Conservation (phyloP, 2,888 invertebrate species). For the Papilio protenor region DNA sequence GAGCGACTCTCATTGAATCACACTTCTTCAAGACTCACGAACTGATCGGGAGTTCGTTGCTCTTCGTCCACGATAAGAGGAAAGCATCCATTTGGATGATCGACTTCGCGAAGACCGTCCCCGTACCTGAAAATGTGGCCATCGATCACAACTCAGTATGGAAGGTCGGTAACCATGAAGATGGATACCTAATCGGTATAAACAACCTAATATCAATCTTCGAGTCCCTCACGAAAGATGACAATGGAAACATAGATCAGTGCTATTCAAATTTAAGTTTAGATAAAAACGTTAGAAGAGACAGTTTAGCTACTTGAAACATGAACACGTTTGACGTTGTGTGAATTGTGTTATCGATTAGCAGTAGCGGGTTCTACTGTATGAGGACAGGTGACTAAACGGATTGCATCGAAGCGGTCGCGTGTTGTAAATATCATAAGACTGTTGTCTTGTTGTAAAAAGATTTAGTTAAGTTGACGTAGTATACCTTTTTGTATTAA, state of each 20-base stretch:
- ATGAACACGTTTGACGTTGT: conserved; percentile 49
- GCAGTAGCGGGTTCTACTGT: conserved; percentile 43
- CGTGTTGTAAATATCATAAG: conserved; percentile 35
- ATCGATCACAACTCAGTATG: conserved; percentile 93
- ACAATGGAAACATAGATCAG: conserved; percentile 74
- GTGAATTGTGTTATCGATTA: conserved; percentile 42
- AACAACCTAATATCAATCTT: conserved; percentile 95
- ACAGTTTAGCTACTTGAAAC: conserved; percentile 77
- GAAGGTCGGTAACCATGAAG: conserved; percentile 98
- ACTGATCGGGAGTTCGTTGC: conserved; percentile 96
- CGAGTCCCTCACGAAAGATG: conserved; percentile 84
- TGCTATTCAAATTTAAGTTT: conserved; percentile 66
- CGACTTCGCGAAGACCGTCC: conserved; percentile 97
- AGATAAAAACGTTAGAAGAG: conserved; percentile 72
- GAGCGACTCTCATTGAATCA: conserved; percentile 92
- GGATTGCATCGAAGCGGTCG: conserved; percentile 41
- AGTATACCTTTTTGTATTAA: conserved; percentile 53
- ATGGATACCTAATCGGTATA: conserved; percentile 96
- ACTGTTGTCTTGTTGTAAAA: conserved; percentile 38
- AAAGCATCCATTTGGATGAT: conserved; percentile 98
- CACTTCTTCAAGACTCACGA: conserved; percentile 97
- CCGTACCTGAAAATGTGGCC: conserved; percentile 88
- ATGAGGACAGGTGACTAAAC: conserved; percentile 42
- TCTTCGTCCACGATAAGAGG: conserved; percentile 96
- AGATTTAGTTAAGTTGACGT: conserved; percentile 12